phyloP scores from a whole-genome alignment of 1,140 invertebrate species.

The Hypsibius dujardini region DNA sequence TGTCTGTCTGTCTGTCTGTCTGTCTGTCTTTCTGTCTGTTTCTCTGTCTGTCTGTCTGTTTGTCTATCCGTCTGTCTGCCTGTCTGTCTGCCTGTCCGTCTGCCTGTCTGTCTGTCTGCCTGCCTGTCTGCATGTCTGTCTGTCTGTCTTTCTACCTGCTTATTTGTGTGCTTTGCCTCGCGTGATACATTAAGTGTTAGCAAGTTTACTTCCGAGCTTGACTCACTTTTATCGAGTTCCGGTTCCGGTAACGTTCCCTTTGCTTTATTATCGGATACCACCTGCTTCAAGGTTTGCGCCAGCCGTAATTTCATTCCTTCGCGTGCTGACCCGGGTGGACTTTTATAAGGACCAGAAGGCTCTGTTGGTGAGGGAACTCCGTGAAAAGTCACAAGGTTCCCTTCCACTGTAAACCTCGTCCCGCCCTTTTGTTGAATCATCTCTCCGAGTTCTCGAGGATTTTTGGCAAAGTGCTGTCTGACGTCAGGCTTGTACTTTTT shows the following conservation, averaged over 20 bases:
- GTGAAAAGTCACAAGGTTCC: not conserved
- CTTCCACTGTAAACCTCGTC: not conserved
- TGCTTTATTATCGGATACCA: constrained; percentile 6
- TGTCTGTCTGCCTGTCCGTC: no score
- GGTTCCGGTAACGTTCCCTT: not conserved
- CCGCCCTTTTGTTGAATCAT: constrained; percentile 12
- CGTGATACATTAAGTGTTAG: not conserved
- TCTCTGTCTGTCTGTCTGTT: no score
- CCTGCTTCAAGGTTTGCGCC: constrained; percentile 12
- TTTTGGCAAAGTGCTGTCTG: constrained; percentile 7
- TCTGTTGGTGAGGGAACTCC: not conserved
- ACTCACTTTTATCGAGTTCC: constrained; percentile 9
- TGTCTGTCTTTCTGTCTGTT: no score
- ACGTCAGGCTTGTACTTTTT: constrained; percentile 16
- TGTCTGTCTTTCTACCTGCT: no score
- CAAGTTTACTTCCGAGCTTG: not conserved
- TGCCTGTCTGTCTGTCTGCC: no score
- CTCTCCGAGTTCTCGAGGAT: constrained; percentile 14
- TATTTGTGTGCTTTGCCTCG: no score
- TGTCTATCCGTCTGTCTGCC: no score
- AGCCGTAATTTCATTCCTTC: constrained; percentile 11
- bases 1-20: no score
- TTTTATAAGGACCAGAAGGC: not conserved
- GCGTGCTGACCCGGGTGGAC: constrained; percentile 12
- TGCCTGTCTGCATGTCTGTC: no score